Conservation (phyloP, 2,888 invertebrate genomes). For the Anodontia alba region DNA sequence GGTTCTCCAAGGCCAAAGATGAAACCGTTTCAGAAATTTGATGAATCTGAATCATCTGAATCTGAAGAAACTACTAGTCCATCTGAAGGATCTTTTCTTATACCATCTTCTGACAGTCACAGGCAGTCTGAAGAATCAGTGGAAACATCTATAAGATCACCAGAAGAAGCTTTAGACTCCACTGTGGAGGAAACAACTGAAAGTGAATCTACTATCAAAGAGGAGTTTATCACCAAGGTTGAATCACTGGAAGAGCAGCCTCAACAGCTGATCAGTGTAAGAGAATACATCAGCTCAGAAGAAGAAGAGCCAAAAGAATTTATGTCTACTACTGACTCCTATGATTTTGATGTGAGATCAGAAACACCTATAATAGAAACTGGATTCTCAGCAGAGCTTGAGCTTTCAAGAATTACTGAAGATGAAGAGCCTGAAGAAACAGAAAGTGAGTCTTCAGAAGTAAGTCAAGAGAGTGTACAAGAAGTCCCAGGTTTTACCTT, state of each 20-base stretch:
- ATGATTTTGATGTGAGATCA: constrained; percentile 79
- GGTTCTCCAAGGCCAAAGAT: constrained; percentile 46
- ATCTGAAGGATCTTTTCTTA: constrained; percentile 10
- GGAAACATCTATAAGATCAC: constrained; percentile 32
- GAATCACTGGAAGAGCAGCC: constrained; percentile 50
- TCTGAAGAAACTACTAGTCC: constrained; percentile 31
- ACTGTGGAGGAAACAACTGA: constrained; percentile 54
- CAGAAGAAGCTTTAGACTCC: constrained; percentile 31
- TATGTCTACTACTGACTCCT: not conserved
- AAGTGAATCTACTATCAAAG: constrained; percentile 59
- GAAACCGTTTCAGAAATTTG: constrained; percentile 40
- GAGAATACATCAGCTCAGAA: constrained; percentile 56
- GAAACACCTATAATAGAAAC: constrained; percentile 74
- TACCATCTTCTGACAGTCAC: not conserved
- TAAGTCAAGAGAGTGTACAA: constrained; percentile 73
- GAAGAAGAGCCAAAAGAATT: constrained; percentile 49
- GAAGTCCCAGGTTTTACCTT: constrained; percentile 33
- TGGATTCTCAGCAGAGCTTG: constrained; percentile 47
- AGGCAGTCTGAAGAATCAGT: constrained; percentile 43
- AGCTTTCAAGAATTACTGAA: constrained; percentile 58
- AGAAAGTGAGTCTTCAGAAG: constrained; percentile 47
- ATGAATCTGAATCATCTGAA: constrained; percentile 48
- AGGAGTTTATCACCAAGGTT: constrained; percentile 56
- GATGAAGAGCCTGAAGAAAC: constrained; percentile 44
- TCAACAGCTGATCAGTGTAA: constrained; percentile 58